Conservation (phyloP, 1,140 invertebrate species). For the Ceratosolen solmsi region DNA sequence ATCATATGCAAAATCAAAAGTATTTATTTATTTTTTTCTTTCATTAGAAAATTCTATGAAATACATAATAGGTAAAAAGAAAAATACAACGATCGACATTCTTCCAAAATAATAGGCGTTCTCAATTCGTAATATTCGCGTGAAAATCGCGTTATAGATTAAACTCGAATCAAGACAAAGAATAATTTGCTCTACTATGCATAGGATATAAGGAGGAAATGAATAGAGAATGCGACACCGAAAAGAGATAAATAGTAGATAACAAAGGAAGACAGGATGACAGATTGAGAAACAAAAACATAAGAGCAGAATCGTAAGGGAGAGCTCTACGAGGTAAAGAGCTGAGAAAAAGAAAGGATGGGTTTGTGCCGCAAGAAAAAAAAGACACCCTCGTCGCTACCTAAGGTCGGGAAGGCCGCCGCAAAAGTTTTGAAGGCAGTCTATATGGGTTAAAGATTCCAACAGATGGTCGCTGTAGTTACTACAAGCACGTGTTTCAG, state of each 20-base stretch:
- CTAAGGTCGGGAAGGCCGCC: background rate
- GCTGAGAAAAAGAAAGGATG: background rate
- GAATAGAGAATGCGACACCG: background rate
- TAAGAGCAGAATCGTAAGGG: background rate
- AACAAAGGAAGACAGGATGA: constrained; percentile 40
- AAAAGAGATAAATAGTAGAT: constrained; percentile 41
- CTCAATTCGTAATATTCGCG: too few relatives aligned
- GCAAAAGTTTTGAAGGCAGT: background rate
- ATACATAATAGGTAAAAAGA: too few relatives aligned
- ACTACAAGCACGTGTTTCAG: background rate
- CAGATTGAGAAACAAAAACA: constrained; percentile 50
- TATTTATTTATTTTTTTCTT: too few relatives aligned
- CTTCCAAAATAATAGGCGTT: too few relatives aligned
- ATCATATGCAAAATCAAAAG: too few relatives aligned
- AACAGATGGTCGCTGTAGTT: constrained; percentile 65
- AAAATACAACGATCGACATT: too few relatives aligned
- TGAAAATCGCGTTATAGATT: background rate
- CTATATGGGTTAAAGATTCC: constrained; percentile 52
- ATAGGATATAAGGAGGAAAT: background rate
- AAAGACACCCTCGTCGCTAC: constrained; percentile 27
- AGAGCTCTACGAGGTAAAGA: background rate
- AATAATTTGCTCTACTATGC: background rate
- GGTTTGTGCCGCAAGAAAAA: constrained; percentile 10
- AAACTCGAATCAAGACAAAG: background rate
- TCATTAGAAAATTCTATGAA: too few relatives aligned